Base-by-base conservation (phyloP, 2,888 invertebrate species). In the Napeogenes inachia region DNA sequence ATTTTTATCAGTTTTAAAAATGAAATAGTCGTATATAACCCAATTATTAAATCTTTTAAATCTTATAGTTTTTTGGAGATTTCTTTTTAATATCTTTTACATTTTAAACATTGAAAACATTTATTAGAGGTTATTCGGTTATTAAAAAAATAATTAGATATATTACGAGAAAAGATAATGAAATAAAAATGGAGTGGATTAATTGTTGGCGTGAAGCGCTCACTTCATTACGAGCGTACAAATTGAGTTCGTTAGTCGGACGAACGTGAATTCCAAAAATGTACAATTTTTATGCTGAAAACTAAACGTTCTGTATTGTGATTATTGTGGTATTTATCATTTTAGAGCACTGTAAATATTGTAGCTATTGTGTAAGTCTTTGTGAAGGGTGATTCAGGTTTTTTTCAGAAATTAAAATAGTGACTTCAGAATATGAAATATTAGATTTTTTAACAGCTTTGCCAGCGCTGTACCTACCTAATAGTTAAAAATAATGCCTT, bases 231-330 rank as follows among this genome's bases (percentile, higher is more conserved):
- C 66, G 61, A 62, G 30, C 63, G 68, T 68, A 66, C 70, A 78
- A 80, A 84, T 84, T 84, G 78, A 68, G 79, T 82, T 84, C 81
- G 84, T 84, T 83, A 83, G 74, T 84, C 81, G 83, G 82, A 83
- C 82, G 74, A 63, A 56, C 60, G 63, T 38, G 46, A 58, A n/a
- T 58, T 57, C 55, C 68, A 66, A 54, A 63, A 63, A 61, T 8
- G 5, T 13, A 21, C 30, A n/a, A 50, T 50, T 50, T 30, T 50
- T 50, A 50, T 50, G 21, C 50, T 30, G 50, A 30, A 50, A 50
- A 50, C 50, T 50, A 50, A 50, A 50, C 12, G 30, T 13, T 50
- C 50, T 42, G 42, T 12, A 42, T 10, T 12, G 30, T 30, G 8
- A 30, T 10, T n/a, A 12, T 21, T 30, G 12, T 21, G 6, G 12